phyloP scores from a whole-genome alignment of 2,888 invertebrate species.

The Eupithecia abbreviata region DNA sequence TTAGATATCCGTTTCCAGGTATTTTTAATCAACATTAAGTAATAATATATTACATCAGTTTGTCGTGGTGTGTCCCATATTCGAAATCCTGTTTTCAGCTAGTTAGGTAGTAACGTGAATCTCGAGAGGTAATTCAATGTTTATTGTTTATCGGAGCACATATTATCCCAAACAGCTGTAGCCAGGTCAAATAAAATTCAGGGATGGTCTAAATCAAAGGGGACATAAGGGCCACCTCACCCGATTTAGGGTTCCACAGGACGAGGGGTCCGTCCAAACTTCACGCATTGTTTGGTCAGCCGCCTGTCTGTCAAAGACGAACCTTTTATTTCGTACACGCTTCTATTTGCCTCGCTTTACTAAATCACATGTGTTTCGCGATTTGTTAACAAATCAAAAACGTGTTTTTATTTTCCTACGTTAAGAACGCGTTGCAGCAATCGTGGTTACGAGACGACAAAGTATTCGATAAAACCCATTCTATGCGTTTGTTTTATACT shows the following conservation, averaged over 20 bases:
- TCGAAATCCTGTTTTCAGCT: neutral
- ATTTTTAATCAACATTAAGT: neutral
- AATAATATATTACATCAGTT: neutral
- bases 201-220: conserved; percentile 14
- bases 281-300: conserved; percentile 21
- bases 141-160: neutral
- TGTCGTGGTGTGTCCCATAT: neutral
- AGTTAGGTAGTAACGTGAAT: neutral
- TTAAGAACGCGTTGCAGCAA: neutral
- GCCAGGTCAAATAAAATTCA: conserved; percentile 10
- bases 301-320: conserved; percentile 9
- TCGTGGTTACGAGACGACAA: neutral
- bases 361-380: neutral
- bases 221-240: conserved; percentile 17
- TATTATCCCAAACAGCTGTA: conserved; percentile 8
- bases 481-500: neutral
- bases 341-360: neutral
- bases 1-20: neutral
- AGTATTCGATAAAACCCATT: neutral
- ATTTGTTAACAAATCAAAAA: neutral
- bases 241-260: conserved; percentile 16
- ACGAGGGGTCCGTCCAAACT: conserved; percentile 15
- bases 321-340: conserved; percentile 10
- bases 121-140: neutral
- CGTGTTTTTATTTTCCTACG: neutral